A percentile compares a stretch with the other conserved stretches of the same genome.
Evolutionary conservation across 2,797 vertebrate genomes (phyloP).

Genomic region (Chromobotia macracanthus): DNA sequence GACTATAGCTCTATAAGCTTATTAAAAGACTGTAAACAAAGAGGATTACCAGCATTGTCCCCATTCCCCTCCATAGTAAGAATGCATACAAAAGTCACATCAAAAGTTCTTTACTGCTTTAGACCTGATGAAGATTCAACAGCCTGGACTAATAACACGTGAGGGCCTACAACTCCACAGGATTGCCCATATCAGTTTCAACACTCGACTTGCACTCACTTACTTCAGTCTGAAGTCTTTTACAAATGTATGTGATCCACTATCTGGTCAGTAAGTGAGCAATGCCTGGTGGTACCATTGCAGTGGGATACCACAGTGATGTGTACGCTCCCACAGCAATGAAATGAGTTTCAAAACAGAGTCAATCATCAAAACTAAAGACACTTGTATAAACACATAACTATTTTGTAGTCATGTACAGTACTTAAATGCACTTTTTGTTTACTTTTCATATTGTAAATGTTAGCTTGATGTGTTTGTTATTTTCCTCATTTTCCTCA

Average conservation of each 20-base stretch:
- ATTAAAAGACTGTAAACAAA: not conserved
- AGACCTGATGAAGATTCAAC: not conserved
- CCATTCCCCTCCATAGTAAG: not conserved
- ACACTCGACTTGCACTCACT: not conserved
- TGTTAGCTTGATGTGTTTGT: not conserved
- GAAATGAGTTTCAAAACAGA: not conserved
- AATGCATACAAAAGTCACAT: not conserved
- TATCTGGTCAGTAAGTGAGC: not conserved
- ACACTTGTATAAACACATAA: not conserved
- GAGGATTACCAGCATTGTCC: not conserved
- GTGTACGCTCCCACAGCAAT: not conserved
- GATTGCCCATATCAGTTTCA: not conserved
- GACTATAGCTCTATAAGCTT: constrained; percentile 55
- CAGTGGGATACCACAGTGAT: not conserved
- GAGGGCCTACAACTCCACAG: too few species aligned
- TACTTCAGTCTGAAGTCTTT: not conserved
- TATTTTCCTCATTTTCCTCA: too few species aligned
- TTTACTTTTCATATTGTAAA: not conserved
- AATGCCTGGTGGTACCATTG: not conserved
- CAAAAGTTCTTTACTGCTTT: not conserved
- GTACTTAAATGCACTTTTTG: not conserved
- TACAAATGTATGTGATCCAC: not conserved
- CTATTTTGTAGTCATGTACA: not conserved
- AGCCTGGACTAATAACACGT: too few species aligned
- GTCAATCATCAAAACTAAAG: not conserved